phyloP scores from a whole-genome alignment of 2,797 vertebrate species.

The Acanthiza pusilla region DNA sequence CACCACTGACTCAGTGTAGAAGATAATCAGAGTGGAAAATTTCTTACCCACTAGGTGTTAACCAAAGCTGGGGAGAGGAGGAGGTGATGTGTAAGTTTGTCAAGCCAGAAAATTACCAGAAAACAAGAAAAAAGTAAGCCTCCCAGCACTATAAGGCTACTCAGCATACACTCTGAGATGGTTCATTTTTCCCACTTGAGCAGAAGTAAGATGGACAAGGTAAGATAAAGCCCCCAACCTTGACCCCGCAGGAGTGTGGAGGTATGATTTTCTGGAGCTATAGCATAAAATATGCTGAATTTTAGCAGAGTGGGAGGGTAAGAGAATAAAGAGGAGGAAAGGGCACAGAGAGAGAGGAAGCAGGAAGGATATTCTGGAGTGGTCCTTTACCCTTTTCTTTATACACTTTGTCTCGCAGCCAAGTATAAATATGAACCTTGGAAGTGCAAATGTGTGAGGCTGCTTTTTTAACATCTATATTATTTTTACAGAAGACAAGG shows the following conservation, averaged over 20 bases:
- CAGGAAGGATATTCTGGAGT: background rate
- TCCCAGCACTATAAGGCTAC: background rate
- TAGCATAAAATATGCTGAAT: background rate
- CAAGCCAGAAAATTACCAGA: background rate
- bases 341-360: background rate
- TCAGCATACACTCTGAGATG: background rate
- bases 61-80: background rate
- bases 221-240: background rate
- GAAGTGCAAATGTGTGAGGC: background rate
- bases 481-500: background rate
- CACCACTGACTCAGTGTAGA: background rate
- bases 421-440: background rate
- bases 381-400: background rate
- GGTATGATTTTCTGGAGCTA: background rate
- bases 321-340: background rate
- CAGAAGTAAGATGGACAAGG: background rate
- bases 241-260: background rate
- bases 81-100: background rate
- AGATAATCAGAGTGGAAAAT: background rate
- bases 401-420: background rate
- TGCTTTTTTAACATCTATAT: background rate
- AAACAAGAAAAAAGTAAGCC: background rate
- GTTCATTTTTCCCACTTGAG: background rate
- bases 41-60: background rate
- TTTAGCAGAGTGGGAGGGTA: background rate